Evolutionary conservation across 2,113 vertebrate genomes (phyloP), one percentile per base, ranked within the genome.

Genomic region (Coptodon rendalli): DNA sequence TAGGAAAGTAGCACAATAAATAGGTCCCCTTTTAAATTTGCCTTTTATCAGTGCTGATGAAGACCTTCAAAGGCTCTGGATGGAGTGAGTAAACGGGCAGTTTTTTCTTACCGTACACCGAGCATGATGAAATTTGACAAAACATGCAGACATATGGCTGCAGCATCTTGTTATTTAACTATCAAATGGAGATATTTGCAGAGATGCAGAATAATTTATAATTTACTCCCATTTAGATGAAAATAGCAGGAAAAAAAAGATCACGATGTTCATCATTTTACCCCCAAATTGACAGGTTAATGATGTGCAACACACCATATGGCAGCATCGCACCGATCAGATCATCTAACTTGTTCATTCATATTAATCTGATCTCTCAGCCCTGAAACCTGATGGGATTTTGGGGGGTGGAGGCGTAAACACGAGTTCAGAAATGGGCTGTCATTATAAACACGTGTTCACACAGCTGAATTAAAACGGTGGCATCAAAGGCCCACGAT

Each of bases 381-480:
- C 48, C 48, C 56, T 7, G 45, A 73, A 81, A 66, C 78, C 84
- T 82, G 78, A 40, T 29, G 61, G 9, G 27, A 40, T 68, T 40
- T 68, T 45, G 40, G 71, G 24, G 40, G 40, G 4, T 11, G 63
- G 11, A 43, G 19, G 38, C 43, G 34, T 16, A 7, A 68, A 84
- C 45, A n/a, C 24, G 2, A 45, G 61, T 36, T 79, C 80, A 66
- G 61, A 19, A 80, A 71, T 10, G n/a, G 17, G 7, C 48, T 61
- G 78, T 82, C 56, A 11, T 45, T 9, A 76, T 9, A 38, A 90
- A 88, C 89, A 43, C 63, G 78, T 89, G 90, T 86, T 90, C 14
- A 24, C 56, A 53, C 80, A 80, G 89, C 87, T 85, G 83, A 90
- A 87, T 88, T 87, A 80, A 93, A 82, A 88, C n/a, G 6, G 87